These are phyloP conservation scores for Marmota monax DNA, from an alignment of 2,113 vertebrate genomes.

Conservation along the genomic window DNA sequence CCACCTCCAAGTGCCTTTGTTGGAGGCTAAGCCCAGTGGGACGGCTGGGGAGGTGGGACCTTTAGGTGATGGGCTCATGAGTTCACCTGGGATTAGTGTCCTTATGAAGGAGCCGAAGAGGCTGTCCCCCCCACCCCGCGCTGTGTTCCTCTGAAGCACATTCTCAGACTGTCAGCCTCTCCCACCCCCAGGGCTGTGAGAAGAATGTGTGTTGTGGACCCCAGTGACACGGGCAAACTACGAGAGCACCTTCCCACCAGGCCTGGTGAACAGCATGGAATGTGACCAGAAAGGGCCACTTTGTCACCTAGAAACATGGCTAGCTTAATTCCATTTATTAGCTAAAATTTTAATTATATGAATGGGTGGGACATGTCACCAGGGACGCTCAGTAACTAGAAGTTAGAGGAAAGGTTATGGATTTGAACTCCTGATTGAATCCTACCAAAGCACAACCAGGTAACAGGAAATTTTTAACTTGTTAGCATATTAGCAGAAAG, in stretches of 20 bases:
- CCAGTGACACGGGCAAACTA: neutral
- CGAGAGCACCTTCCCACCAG: neutral
- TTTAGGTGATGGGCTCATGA: neutral
- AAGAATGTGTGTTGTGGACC: neutral
- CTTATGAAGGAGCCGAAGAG: neutral
- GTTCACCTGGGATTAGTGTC: neutral
- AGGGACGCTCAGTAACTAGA: constrained; percentile 83
- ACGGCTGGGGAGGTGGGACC: neutral
- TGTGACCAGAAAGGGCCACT: accelerated
- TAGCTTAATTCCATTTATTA: constrained; percentile 81
- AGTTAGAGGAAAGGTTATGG: constrained; percentile 81
- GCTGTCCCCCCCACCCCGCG: neutral
- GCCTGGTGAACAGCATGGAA: accelerated
- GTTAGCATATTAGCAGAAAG: neutral
- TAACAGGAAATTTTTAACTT: constrained; percentile 69
- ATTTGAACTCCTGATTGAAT: constrained; percentile 72
- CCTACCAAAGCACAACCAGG: constrained; percentile 70
- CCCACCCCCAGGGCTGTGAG: neutral
- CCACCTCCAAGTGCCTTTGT: neutral
- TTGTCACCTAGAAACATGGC: neutral
- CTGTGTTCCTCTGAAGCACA: neutral
- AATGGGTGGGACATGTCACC: constrained; percentile 81
- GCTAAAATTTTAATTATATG: constrained; percentile 83
- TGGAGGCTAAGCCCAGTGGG: neutral
- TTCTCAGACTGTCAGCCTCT: too few relatives aligned